Base-by-base conservation (phyloP, 92 coral and sea anemone genomes). In the Bergia sp. region DNA sequence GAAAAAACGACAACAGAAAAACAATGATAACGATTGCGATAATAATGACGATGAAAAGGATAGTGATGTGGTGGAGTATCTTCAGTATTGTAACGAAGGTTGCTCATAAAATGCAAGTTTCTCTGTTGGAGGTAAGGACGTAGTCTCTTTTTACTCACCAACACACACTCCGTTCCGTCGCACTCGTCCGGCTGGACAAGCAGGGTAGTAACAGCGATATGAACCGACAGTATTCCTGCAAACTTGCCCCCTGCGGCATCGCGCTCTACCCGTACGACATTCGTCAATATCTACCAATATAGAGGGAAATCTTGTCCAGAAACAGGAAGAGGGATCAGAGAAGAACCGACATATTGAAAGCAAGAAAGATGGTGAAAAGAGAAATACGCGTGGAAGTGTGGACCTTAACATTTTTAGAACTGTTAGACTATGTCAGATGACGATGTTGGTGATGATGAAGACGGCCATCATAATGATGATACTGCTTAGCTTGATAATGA, bases 261-360 rank as follows among this genome's bases (percentile, higher is more conserved):
- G 80, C 50, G 50, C 80, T 76, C 75, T 23, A 71, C 75, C 75
- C 75, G 75, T 71, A 15, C 75, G 75, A 16, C 75, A 71, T 29
- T 71, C 75, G 7, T 71, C 75, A 3, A 29, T 16, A 71, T 71
- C 75, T 71, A 71, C 75, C 66, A 18, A 57, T 15, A 57, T 18
- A 57, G 66, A 57, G 66, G 66, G 5, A 57, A 13, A 3, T 29
- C 29, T 71, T 23, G 29, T 71, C 75, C 38, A 29, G 39, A 4
- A 7, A 21, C 5, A 71, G 10, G 7, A 71, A 71, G 75, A 7
- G 6, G 73, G 29, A 65, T 20, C 6, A 4, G 73, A 65, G 10
- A 57, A 13, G n/a, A 57, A 57, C 66, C 66, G 66, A 4, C 15
- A 21, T 57, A 57, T 57, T 57, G 66, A 57, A 13, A 57, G 15